Percentiles rank a stretch among this genome's conserved stretches.
Evolutionary conservation across 1,140 invertebrate genomes (phyloP).

Genomic region (Bursaphelenchus mucronatus): DNA sequence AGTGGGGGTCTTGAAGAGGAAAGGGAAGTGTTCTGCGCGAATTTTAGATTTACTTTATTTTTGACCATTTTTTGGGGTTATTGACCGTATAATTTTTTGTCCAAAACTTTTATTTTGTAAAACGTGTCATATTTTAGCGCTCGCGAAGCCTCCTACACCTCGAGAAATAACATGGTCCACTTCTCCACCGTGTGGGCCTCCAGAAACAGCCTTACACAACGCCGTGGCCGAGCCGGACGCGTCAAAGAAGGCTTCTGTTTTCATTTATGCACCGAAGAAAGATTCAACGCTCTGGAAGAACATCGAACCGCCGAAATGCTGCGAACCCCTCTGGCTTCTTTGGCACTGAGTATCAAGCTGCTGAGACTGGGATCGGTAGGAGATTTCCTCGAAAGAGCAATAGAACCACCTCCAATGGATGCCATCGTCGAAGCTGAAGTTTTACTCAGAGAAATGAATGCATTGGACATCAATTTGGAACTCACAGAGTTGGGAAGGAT

Average conservation of each 20-base stretch:
- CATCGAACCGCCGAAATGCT: slow-evolving; percentile 65
- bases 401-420: slow-evolving; percentile 65
- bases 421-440: slow-evolving; percentile 65
- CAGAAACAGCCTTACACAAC: slow-evolving; percentile 68
- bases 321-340: slow-evolving; percentile 64
- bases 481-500: slow-evolving; percentile 64
- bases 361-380: slow-evolving; percentile 63
- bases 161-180: slow-evolving; percentile 56
- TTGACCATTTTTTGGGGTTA: neutral
- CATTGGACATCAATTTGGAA: slow-evolving; percentile 64
- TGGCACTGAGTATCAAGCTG: slow-evolving; percentile 63
- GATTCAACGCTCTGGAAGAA: slow-evolving; percentile 62
- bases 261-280: slow-evolving; percentile 66
- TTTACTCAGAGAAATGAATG: slow-evolving; percentile 64
- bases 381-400: slow-evolving; percentile 63
- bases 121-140: slow-evolving; percentile 29
- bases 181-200: slow-evolving; percentile 64
- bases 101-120: neutral
- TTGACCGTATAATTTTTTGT: no score
- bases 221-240: slow-evolving; percentile 70
- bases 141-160: slow-evolving; percentile 51
- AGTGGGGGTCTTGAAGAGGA: no score
- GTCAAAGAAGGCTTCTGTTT: slow-evolving; percentile 74
- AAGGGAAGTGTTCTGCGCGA: neutral
- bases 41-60: neutral